Percentiles rank a stretch among this genome's conserved stretches.
phyloP scores from a whole-genome alignment of 2,888 invertebrate genomes.

The Boloria selene region DNA sequence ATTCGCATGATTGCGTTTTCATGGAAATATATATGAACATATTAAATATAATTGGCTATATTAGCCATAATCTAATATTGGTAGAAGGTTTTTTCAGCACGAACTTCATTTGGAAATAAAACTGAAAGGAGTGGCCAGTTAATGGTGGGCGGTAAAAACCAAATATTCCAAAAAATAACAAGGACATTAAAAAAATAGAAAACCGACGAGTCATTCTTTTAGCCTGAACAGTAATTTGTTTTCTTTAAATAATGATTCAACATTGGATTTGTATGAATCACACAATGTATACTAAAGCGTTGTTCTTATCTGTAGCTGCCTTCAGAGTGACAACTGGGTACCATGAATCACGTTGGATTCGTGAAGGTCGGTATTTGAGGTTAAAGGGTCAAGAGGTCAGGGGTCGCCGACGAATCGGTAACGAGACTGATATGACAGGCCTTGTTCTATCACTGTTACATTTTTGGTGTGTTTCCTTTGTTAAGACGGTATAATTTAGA shows the following conservation, averaged over 20 bases:
- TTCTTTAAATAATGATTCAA: conserved; percentile 1
- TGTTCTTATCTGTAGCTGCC: conserved; percentile 2
- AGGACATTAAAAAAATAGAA: too few species aligned
- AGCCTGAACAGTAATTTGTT: too few species aligned
- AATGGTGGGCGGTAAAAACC: too few species aligned
- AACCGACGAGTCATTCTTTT: background rate
- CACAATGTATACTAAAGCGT: background rate
- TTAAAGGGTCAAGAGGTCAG: conserved; percentile 23
- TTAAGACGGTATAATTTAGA: too few species aligned
- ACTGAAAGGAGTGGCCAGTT: too few species aligned
- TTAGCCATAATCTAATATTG: too few species aligned
- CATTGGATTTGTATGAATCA: conserved; percentile 8
- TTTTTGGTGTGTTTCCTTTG: conserved; percentile 19
- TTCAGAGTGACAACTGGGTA: conserved; percentile 16
- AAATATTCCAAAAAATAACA: too few species aligned
- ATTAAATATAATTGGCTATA: too few species aligned
- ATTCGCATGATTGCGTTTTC: too few species aligned
- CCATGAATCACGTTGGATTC: conserved; percentile 27
- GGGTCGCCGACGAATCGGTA: conserved; percentile 32
- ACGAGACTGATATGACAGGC: conserved; percentile 17
- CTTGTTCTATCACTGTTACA: conserved; percentile 8
- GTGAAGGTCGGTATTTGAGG: conserved; percentile 26
- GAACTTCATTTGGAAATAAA: too few species aligned
- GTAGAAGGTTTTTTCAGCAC: too few species aligned
- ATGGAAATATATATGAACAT: too few species aligned